Base-by-base conservation (phyloP, 1,140 invertebrate species). In the Charaxes varanes region DNA sequence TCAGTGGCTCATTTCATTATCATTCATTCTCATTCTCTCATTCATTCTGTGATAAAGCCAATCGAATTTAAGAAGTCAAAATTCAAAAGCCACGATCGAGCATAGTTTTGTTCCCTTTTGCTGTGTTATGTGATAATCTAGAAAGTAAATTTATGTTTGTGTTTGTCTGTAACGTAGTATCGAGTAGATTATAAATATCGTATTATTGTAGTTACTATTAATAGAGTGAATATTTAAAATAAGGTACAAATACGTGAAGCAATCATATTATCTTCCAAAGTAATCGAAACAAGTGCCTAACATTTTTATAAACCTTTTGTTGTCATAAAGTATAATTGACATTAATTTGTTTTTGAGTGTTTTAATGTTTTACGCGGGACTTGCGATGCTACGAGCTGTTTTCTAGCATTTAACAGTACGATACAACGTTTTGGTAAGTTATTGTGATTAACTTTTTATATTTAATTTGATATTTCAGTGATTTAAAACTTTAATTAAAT, bases 301-400 rank as follows among this genome's bases (percentile, higher is more conserved):
- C 54, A 58, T 60, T 64, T 69, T 57, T 53, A 40, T 37, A 38
- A 60, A 41, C 37, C 53, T 64, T 64, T 72, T 68, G 56, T 66
- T 66, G 56, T 65, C 64, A 36, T 50, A 50, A 36, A 45, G 56
- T 41, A 38, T n/a, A 59, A 57, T 46, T 41, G 31, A 38, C 44
- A 55, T 58, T 57, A 48, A 55, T 53, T 63, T 53, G 52, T 64
- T 62, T 48, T 68, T 33, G 49, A 63, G 62, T 65, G 59, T 65
- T 61, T 63, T 55, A 65, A 67, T 68, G 62, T 59, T 68, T 62
- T 60, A 54, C 56, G 49, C 63, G 54, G 42, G 47, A 57, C 46
- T 60, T 74, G 78, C 62, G 38, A 82, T 82, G 78, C 62, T 74
- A 62, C 73, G 78, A 61, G 73, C 67, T 70, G 78, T 82, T 82